These are phyloP conservation scores for Hirtodrosophila alboralis DNA, from an alignment of 2,888 invertebrate species.

Conservation along the genomic window DNA sequence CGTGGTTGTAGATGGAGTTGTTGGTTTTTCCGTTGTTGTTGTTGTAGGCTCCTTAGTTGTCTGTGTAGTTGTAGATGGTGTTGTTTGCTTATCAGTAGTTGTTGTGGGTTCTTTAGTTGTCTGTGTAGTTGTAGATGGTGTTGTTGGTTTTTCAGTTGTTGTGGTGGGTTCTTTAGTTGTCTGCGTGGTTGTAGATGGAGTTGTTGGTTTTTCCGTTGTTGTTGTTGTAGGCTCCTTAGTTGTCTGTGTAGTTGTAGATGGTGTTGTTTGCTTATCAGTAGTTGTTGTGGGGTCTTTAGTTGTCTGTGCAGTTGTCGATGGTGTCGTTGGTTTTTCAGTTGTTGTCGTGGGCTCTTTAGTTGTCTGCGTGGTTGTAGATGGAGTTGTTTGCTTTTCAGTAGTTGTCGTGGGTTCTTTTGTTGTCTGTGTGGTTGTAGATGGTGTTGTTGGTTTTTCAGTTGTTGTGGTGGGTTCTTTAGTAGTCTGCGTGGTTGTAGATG, in stretches of 20 bases:
- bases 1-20: background rate
- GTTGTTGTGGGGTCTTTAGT: no score
- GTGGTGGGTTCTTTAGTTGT: background rate
- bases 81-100: no score
- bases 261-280: conserved; percentile 1
- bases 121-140: background rate
- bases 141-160: background rate
- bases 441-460: background rate
- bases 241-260: background rate
- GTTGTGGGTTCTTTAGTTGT: background rate
- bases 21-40: background rate
- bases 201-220: no score
- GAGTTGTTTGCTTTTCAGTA: background rate
- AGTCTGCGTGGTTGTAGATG: background rate
- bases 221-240: background rate
- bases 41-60: background rate
- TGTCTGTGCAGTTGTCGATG: background rate
- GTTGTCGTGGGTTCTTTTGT: background rate
- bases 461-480: background rate
- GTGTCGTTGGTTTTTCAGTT: background rate
- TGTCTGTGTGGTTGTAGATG: no score
- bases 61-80: conserved; percentile 1
- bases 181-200: background rate
- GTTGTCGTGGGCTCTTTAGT: background rate
- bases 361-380: background rate